Base-by-base conservation (phyloP, 2,888 invertebrate species). In the Callosobruchus maculatus region DNA sequence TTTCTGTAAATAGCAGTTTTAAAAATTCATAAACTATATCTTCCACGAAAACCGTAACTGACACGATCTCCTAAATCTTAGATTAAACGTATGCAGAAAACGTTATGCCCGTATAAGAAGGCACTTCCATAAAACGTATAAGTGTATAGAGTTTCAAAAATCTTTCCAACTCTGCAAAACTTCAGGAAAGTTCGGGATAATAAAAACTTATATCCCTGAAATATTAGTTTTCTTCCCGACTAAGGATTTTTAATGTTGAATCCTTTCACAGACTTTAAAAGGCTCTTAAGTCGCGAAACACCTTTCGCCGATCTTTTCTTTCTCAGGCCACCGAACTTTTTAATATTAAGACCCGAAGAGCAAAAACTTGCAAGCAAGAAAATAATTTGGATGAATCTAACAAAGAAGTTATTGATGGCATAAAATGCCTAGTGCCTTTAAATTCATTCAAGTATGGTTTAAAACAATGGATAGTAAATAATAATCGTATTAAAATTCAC, bases 301-400 rank as follows among this genome's bases (percentile, higher is more conserved):
- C 72, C 74, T 74, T 74, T 73, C 22, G 70, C 26, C 66, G 68
- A 22, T 67, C 66, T 77, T 73, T 78, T 81, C 80, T 81, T 81
- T 81, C 81, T 82, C 81, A 80, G 77, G 78, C 79, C 78, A 79
- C 77, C 77, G 79, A 79, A 80, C 81, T 78, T 82, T 82, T 82
- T 81, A 82, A 80, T 73, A 69, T 80, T 78, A 80, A 77, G 80
- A 78, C 73, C 72, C 49, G 49, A 49, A 13, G 13, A 49, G 13
- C 13, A 18, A 49, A 13, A 49, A 49, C 49, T 30, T 9, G 3
- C 30, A 9, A 30, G 30, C n/a, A n/a, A n/a, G n/a, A n/a, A n/a
- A n/a, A n/a, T n/a, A n/a, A n/a, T n/a, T n/a, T n/a, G n/a, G n/a
- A n/a, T n/a, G n/a, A n/a, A n/a, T n/a, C n/a, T n/a, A n/a, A n/a